phyloP scores from a whole-genome alignment of 2,888 invertebrate genomes.

The Psylliodes chrysocephalus region DNA sequence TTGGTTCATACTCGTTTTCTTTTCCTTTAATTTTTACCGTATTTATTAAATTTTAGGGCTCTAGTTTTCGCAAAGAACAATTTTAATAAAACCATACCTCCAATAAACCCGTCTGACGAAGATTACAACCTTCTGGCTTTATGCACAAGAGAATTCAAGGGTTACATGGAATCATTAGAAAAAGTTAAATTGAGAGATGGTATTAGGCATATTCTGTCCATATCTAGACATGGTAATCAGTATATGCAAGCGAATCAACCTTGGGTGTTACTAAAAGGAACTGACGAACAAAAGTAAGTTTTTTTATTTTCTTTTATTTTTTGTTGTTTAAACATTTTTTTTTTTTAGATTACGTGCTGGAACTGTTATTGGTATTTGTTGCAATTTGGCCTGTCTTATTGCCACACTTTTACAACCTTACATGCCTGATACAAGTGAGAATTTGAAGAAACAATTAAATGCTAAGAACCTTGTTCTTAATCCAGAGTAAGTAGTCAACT shows the following conservation, averaged over 20 bases:
- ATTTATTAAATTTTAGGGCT: conserved; percentile 68
- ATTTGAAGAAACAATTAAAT: conserved; percentile 79
- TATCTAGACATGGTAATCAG: conserved; percentile 94
- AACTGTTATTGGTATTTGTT: conserved; percentile 86
- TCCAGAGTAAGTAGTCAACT: conserved; percentile 56
- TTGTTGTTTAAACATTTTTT: too few relatives aligned
- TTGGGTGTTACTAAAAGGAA: conserved; percentile 92
- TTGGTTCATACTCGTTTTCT: too few relatives aligned
- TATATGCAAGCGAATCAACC: conserved; percentile 96
- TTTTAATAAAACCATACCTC: conserved; percentile 77
- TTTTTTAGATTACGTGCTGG: conserved; percentile 73
- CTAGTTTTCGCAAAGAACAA: conserved; percentile 88
- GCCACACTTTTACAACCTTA: conserved; percentile 88
- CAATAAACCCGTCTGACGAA: conserved; percentile 70
- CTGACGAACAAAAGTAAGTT: conserved; percentile 77
- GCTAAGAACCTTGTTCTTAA: conserved; percentile 68
- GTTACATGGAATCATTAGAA: conserved; percentile 79
- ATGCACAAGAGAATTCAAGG: conserved; percentile 80
- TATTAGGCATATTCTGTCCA: conserved; percentile 82
- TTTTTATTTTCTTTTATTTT: too few relatives aligned
- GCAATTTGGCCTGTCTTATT: conserved; percentile 82
- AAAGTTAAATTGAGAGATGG: conserved; percentile 86
- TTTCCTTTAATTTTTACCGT: not conserved
- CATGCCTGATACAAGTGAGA: conserved; percentile 84
- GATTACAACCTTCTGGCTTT: conserved; percentile 81